Percentiles rank a stretch among this genome's conserved stretches.
These are phyloP conservation scores for Apamea sordens DNA, from an alignment of 2,888 invertebrate species.

Conservation along the genomic window DNA sequence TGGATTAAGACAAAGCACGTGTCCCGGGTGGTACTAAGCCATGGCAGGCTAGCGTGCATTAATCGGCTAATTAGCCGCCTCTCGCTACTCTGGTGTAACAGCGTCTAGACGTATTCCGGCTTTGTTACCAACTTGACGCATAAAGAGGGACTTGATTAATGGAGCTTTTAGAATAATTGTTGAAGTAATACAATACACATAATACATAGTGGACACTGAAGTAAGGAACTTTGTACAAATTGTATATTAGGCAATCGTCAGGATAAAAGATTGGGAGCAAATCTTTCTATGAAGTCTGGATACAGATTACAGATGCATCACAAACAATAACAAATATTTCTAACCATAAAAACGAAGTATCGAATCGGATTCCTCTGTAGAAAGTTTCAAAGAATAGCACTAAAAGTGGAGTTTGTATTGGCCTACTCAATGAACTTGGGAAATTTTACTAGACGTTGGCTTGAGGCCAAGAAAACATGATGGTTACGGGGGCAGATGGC, in stretches of 20 bases:
- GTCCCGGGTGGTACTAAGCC: constrained; percentile 50
- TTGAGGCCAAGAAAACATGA: constrained; percentile 74
- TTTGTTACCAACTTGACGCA: constrained; percentile 69
- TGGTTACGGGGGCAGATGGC: constrained; percentile 71
- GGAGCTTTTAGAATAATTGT: constrained; percentile 64
- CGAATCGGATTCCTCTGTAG: constrained; percentile 42
- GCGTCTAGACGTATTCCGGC: constrained; percentile 81
- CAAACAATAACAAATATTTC: constrained; percentile 43
- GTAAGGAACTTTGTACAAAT: neutral
- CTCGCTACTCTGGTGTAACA: constrained; percentile 69
- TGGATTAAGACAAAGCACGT: constrained; percentile 62
- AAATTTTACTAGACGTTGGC: constrained; percentile 78
- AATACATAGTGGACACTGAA: neutral
- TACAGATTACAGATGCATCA: constrained; percentile 32
- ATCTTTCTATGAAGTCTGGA: neutral
- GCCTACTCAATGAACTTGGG: constrained; percentile 82
- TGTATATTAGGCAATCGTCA: neutral
- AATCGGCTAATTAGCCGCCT: constrained; percentile 79
- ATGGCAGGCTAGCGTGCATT: constrained; percentile 68
- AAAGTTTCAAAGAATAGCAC: constrained; percentile 73
- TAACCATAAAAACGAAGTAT: constrained; percentile 17
- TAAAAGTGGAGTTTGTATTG: constrained; percentile 74
- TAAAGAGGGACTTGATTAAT: constrained; percentile 63
- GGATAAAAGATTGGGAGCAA: neutral
- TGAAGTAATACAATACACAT: constrained; percentile 3